phyloP scores from a whole-genome alignment of 2,797 vertebrate genomes.

The Sebastes taczanowskii region DNA sequence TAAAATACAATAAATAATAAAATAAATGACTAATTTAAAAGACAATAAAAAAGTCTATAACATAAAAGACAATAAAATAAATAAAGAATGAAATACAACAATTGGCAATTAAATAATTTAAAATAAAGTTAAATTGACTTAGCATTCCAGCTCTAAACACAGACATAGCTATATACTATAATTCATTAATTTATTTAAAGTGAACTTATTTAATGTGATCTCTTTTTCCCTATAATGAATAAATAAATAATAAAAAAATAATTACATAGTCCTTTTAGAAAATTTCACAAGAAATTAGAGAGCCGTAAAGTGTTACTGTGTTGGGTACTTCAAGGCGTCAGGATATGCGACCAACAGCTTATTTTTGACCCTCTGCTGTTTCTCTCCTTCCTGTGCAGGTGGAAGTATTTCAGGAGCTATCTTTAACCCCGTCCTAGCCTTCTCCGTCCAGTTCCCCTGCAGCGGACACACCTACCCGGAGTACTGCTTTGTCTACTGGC shows the following conservation, averaged over 20 bases:
- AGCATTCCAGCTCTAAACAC: not conserved
- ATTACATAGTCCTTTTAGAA: not conserved
- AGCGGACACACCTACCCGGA: conserved; percentile 84
- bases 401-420: conserved; percentile 88
- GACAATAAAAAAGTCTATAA: no score
- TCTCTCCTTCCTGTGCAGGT: conserved; percentile 69
- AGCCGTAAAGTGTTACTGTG: no score
- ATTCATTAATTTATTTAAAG: not conserved
- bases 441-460: conserved; percentile 87
- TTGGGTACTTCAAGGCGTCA: not conserved
- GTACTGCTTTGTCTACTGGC: conserved; percentile 88
- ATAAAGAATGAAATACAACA: no score
- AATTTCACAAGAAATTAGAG: not conserved
- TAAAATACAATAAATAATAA: no score
- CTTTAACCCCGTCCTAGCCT: conserved; percentile 92
- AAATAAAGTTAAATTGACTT: no score
- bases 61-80: no score
- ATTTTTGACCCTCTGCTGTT: not conserved
- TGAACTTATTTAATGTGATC: not conserved
- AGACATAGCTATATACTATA: accelerated
- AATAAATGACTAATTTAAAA: no score
- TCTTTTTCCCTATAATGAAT: not conserved
- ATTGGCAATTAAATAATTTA: no score
- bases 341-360: not conserved
- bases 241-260: not conserved